phyloP scores from a whole-genome alignment of 37 sponge, comb jelly and placozoan genomes.

The Halisarca cf. caerulea region DNA sequence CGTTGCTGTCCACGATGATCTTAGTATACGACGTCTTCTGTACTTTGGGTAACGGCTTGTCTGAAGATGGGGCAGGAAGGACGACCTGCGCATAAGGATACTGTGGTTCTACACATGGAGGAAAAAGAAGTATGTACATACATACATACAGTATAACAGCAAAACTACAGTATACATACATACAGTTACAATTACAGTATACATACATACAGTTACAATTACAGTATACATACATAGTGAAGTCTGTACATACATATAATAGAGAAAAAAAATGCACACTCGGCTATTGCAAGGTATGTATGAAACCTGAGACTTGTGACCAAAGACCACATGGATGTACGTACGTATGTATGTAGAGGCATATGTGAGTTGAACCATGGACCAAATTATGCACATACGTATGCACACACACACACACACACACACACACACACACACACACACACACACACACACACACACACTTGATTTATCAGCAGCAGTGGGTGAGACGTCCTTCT shows the following conservation, averaged over 20 bases:
- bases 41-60: background rate
- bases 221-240: background rate
- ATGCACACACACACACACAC: background rate
- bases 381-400: background rate
- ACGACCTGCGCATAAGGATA: constrained; percentile 1
- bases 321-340: background rate
- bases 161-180: background rate
- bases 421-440: background rate
- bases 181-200: background rate
- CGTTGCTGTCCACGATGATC: background rate
- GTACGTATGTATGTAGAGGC: background rate
- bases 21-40: background rate
- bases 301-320: too few relatives aligned
- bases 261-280: too few relatives aligned
- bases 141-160: too few relatives aligned
- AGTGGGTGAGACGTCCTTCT: too few relatives aligned
- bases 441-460: background rate
- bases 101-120: background rate
- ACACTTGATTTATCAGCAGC: background rate
- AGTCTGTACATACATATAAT: background rate
- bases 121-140: background rate
- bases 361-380: background rate
- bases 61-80: background rate
- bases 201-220: background rate
- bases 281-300: background rate